Evolutionary conservation across 1,140 invertebrate genomes (phyloP).

Genomic region (Papilio machaon): DNA sequence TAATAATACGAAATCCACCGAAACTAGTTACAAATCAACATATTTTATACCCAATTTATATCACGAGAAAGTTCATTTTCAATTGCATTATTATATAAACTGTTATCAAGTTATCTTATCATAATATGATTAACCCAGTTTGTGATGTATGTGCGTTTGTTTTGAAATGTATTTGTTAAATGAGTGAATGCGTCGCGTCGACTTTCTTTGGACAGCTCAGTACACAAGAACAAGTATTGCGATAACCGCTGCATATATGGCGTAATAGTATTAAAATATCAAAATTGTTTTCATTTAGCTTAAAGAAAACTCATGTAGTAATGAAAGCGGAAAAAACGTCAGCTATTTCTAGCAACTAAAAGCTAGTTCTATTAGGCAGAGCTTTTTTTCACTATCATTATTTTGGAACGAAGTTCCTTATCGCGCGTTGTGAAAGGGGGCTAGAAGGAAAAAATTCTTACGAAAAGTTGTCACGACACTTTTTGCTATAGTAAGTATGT

Average conservation of each 20-base stretch:
- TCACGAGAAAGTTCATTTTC: background rate
- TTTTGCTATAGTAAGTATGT: too few species aligned
- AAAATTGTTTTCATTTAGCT: background rate
- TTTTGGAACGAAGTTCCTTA: too few species aligned
- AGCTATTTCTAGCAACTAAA: too few species aligned
- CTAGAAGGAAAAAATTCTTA: too few species aligned
- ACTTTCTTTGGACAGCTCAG: slow-evolving; percentile 53
- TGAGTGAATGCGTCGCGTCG: slow-evolving; percentile 62
- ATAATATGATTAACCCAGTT: slow-evolving; percentile 67
- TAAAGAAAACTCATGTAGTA: too few species aligned
- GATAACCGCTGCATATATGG: slow-evolving; percentile 2
- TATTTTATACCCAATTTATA: background rate
- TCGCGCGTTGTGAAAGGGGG: too few species aligned
- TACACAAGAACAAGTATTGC: slow-evolving; percentile 34
- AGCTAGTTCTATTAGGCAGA: too few species aligned
- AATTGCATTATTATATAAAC: background rate
- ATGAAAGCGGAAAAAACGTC: too few species aligned
- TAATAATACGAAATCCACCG: slow-evolving; percentile 23
- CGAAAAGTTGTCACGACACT: too few species aligned
- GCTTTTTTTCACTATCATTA: too few species aligned
- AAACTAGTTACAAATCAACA: background rate
- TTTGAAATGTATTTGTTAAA: slow-evolving; percentile 67
- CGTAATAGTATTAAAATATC: background rate
- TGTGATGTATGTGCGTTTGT: slow-evolving; percentile 55
- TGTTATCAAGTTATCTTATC: slow-evolving; percentile 64